Evolutionary conservation across 2,888 invertebrate genomes (phyloP).

Genomic region (Congeria kusceri): DNA sequence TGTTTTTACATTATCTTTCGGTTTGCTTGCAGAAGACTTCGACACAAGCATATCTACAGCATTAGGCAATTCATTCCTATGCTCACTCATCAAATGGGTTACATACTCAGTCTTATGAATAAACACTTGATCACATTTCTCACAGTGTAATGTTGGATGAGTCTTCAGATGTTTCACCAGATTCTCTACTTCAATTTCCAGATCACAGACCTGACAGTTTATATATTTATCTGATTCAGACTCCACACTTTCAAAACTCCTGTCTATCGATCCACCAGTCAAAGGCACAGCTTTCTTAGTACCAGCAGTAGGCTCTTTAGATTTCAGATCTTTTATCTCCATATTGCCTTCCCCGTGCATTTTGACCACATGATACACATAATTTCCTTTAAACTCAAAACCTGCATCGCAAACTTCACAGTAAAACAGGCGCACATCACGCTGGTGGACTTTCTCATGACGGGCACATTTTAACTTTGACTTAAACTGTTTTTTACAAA

Average conservation of each 20-base stretch:
- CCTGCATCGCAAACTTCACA: constrained; percentile 55
- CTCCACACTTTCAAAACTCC: constrained; percentile 27
- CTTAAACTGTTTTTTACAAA: constrained; percentile 46
- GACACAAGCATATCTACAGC: background rate
- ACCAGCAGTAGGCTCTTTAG: constrained; percentile 22
- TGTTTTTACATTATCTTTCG: constrained; percentile 17
- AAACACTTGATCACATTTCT: constrained; percentile 57
- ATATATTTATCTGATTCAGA: constrained; percentile 26
- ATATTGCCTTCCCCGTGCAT: constrained; percentile 23
- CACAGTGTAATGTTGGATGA: constrained; percentile 50
- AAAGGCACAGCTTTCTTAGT: constrained; percentile 37
- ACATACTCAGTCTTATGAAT: constrained; percentile 56
- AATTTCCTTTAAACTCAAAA: constrained; percentile 52
- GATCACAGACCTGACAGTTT: constrained; percentile 59
- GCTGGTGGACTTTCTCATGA: constrained; percentile 53
- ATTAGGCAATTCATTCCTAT: constrained; percentile 37
- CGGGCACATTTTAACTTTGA: constrained; percentile 41
- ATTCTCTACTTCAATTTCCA: constrained; percentile 42
- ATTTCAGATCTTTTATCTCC: constrained; percentile 10
- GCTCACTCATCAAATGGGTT: constrained; percentile 52
- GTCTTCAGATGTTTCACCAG: constrained; percentile 45
- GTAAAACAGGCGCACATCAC: constrained; percentile 33
- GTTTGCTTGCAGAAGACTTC: background rate
- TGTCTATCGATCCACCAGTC: constrained; percentile 35
- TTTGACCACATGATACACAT: constrained; percentile 48